Evolutionary conservation across 2,797 vertebrate genomes (phyloP).

Genomic region (Liasis olivaceus): DNA sequence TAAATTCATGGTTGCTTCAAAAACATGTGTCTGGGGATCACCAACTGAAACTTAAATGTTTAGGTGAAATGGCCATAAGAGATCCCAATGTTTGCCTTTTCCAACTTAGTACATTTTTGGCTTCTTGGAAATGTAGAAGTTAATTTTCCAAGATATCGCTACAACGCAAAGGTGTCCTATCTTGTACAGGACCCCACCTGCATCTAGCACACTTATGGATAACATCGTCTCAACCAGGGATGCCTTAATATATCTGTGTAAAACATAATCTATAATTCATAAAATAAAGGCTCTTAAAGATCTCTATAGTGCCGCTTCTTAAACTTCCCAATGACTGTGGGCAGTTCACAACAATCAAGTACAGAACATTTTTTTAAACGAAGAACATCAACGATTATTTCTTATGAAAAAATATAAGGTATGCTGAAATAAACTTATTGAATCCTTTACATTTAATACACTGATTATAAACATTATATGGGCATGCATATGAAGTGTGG

Average conservation of each 20-base stretch:
- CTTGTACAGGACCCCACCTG: background rate
- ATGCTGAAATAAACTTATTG: background rate
- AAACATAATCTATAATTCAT: background rate
- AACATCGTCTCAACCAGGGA: background rate
- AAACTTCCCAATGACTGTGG: background rate
- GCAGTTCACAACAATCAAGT: too few relatives aligned
- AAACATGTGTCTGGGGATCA: background rate
- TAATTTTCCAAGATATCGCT: background rate
- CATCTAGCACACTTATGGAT: background rate
- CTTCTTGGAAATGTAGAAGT: background rate
- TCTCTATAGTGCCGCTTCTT: background rate
- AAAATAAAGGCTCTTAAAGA: slow-evolving; percentile 1
- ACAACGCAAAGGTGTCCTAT: background rate
- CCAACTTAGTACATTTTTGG: background rate
- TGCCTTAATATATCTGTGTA: background rate
- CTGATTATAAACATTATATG: background rate
- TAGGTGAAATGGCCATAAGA: background rate
- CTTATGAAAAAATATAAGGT: background rate
- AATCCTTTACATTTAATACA: background rate
- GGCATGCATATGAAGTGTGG: background rate
- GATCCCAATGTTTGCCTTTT: background rate
- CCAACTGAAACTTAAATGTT: background rate
- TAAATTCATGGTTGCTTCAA: background rate
- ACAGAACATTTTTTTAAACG: background rate
- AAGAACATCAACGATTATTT: background rate